Evolutionary conservation across 2,888 invertebrate species (phyloP).

Genomic region (Microctonus aethiopoides): DNA sequence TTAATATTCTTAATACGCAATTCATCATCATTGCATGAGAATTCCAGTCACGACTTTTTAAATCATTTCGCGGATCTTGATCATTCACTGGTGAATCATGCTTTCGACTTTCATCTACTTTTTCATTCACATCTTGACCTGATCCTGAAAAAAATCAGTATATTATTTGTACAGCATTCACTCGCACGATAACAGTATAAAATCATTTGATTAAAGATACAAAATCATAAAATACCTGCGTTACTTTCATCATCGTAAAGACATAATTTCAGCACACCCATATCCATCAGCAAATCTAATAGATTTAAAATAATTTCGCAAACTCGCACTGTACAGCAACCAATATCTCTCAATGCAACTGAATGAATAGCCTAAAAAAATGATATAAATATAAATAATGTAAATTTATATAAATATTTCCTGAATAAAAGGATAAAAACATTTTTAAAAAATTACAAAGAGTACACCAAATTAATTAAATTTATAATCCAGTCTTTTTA

Average conservation of each 20-base stretch:
- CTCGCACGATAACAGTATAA: not conserved
- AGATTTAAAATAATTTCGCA: constrained; percentile 94
- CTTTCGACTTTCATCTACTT: constrained; percentile 48
- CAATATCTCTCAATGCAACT: constrained; percentile 85
- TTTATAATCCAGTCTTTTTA: not conserved
- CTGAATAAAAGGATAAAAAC: no score
- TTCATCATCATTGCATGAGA: constrained; percentile 82
- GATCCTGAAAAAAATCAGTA: constrained; percentile 41
- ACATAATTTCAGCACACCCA: constrained; percentile 80
- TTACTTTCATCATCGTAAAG: constrained; percentile 69
- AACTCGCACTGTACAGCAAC: constrained; percentile 86
- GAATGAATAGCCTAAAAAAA: constrained; percentile 83
- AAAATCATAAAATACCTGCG: constrained; percentile 63
- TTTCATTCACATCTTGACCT: constrained; percentile 45
- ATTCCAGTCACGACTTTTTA: constrained; percentile 57
- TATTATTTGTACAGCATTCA: not conserved
- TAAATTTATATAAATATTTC: no score
- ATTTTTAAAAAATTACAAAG: no score
- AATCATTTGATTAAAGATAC: constrained; percentile 54
- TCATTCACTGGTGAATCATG: constrained; percentile 51
- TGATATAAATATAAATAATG: constrained; percentile 3
- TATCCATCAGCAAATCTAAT: constrained; percentile 89
- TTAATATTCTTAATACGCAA: constrained; percentile 78
- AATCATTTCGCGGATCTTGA: constrained; percentile 46
- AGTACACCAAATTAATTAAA: constrained; percentile 5